Base-by-base conservation (phyloP, 2,113 vertebrate genomes). In the Passerina amoena region DNA sequence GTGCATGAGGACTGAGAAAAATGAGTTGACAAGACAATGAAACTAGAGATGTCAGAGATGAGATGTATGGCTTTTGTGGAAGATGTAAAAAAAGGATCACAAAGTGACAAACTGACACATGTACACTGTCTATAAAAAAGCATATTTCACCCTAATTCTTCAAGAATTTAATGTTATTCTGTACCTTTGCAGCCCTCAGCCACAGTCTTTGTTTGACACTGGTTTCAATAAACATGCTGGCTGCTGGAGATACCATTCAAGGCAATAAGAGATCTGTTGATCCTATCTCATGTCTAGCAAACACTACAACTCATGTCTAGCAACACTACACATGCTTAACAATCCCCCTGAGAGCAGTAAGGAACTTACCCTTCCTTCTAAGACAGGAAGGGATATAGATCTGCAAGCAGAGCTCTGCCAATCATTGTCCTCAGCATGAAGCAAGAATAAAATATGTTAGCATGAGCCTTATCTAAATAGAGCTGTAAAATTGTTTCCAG, bases 81-180 rank as follows among this genome's bases (percentile, higher is more conserved):
- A 94, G 86, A 94, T 57, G n/a, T 71, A 86, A 78, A 70, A 86
- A 79, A 79, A 65, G 19, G 18, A 82, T 45, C 33, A 68, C 30
- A 28, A 82, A 86, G 83, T 72, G 72, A 88, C 89, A 96, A 95
- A 90, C 90, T 83, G 76, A 86, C 88, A 95, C 24, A 78, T 19
- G 14, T 45, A 60, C 33, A 21, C 4, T 56, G 22, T 16, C 37
- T 91, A 75, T 24, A 56, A 89, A 92, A 91, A 89, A 54, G 25
- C 25, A 73, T 38, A 86, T 88, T 86, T 90, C 1, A 2, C 25
- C 53, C 65, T 82, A 68, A 84, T 79, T 93, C 79, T 91, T 94
- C 81, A 92, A 48, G 69, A 94, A 95, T 82, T 96, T 95, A 2
- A 0, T 23, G 24, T 81, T 86, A 60, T 31, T 81, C 33, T 71